Evolutionary conservation across 1,140 invertebrate species (phyloP), one percentile per base, ranked within the genome.

Genomic region (Saccostrea cuccullata): DNA sequence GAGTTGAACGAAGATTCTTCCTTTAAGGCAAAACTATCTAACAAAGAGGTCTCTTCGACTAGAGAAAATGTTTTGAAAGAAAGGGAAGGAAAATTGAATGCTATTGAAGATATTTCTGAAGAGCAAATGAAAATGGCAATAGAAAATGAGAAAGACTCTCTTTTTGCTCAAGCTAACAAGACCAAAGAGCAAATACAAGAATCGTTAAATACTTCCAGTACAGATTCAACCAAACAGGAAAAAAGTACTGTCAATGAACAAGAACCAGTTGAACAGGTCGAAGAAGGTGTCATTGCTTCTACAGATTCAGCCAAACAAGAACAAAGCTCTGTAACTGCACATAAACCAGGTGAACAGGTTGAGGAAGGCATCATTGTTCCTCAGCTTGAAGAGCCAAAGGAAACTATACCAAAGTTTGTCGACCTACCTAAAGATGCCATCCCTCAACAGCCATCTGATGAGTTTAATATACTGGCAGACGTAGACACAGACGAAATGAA

Each of bases 401-500:
- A 36, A 2, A 11, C 70, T 30, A 6, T 15, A 36, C 70, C 70
- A 6, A 30, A 36, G 13, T 30, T 77, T 30, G 70, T n/a, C 12
- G 17, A 58, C 26, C 20, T 82, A 55, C 55, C 30, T 26, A 82
- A 82, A 82, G 13, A 58, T 87, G 15, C 8, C 58, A 73, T 85
- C 60, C n/a, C 55, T 58, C 55, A 70, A 60, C 55, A 60, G 56
- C 55, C 85, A 55, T 12, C 64, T 23, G 87, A 87, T 15, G 67
- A 77, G 26, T 2, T 87, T 11, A 87, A 55, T n/a, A 30, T 90
- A 67, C 55, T 55, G 84, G 55, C 86, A 12, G 30, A 55, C 70
- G 55, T 77, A 5, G 88, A 87, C 26, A 85, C 83, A 9, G 56
- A 73, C 55, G 89, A 85, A 82, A 82, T n/a, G 1, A 82, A 85